Evolutionary conservation across 2,888 invertebrate genomes (phyloP), one percentile per base, ranked within the genome.

Genomic region (Aleiodes testaceus): DNA sequence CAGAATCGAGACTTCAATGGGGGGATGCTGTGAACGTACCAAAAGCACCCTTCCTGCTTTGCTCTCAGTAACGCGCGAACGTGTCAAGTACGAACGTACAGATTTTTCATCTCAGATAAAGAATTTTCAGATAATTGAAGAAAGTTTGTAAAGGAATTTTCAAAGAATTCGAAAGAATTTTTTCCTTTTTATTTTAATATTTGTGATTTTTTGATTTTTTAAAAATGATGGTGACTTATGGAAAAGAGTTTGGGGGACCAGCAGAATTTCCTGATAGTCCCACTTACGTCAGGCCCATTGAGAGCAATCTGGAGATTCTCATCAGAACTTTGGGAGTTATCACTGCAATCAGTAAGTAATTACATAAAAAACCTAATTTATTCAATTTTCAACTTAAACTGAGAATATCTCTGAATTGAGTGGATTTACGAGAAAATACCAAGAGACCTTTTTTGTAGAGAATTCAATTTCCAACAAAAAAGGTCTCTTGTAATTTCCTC

Each of bases 291-390:
- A 78, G 81, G 53, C 72, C 78, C 36, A 74, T 74, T 59, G 80
- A 79, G 45, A 74, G 64, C 20, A 79, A 79, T 70, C 71, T 83
- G 47, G 76, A 79, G 14, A 72, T 79, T 16, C 75, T 81, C 61
- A 82, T 81, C 42, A 82, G 82, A 63, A 78, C 81, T 66, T 67
- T 82, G 72, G 82, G 82, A 65, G 77, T 83, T 36, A 81, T 79
- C 64, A 82, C 82, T 14, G 82, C 82, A 26, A 79, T 82, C 70
- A 79, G 82, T 82, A 69, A 81, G 79, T 59, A 12, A 49, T 2
- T 14, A 2, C 1, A 18, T 0, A 7, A 18, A 49, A 49, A 49
- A 16, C 16, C n/a, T 16, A 9, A 16, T 16, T 20, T 9, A 11
- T 49, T 26, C 0, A 26, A 26, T 26, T 26, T 26, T 26, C 5